Evolutionary conservation across 1,140 invertebrate species (phyloP).

Genomic region (Phenacoccus solenopsis): DNA sequence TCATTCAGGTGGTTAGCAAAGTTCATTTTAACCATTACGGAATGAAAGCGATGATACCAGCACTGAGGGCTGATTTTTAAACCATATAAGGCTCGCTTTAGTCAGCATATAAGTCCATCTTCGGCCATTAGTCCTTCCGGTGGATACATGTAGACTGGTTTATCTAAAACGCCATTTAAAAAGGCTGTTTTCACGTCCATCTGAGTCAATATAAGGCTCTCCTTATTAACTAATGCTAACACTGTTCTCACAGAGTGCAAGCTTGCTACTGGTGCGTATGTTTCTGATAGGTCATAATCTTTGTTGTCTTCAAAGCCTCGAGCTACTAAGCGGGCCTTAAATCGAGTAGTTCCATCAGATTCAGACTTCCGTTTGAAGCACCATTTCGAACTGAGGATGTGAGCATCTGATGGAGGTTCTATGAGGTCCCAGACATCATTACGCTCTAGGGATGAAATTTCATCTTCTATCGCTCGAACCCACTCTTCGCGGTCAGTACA

Average conservation of each 20-base stretch:
- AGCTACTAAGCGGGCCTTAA: slow-evolving; percentile 26
- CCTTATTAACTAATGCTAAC: slow-evolving; percentile 28
- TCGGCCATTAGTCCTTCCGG: not conserved
- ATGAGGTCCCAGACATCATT: no score
- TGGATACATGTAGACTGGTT: not conserved
- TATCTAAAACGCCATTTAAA: not conserved
- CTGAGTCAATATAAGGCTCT: slow-evolving; percentile 29
- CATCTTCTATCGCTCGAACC: no score
- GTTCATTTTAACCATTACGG: no score
- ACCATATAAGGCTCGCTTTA: no score
- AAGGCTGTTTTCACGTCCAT: not conserved
- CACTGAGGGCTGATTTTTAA: no score
- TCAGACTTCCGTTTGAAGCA: not conserved
- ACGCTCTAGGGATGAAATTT: no score
- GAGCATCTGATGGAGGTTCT: no score
- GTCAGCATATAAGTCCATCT: not conserved
- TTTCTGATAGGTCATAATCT: slow-evolving; percentile 22
- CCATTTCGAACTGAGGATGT: no score
- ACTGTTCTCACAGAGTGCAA: no score
- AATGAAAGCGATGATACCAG: no score
- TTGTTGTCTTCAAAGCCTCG: slow-evolving; percentile 25
- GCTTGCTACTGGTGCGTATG: slow-evolving; percentile 25
- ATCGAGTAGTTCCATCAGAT: slow-evolving; percentile 8
- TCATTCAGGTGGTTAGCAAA: no score
- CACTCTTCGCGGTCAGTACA: no score